These are phyloP conservation scores for Eupeodes latifasciatus DNA, from an alignment of 2,888 invertebrate genomes.

Conservation along the genomic window DNA sequence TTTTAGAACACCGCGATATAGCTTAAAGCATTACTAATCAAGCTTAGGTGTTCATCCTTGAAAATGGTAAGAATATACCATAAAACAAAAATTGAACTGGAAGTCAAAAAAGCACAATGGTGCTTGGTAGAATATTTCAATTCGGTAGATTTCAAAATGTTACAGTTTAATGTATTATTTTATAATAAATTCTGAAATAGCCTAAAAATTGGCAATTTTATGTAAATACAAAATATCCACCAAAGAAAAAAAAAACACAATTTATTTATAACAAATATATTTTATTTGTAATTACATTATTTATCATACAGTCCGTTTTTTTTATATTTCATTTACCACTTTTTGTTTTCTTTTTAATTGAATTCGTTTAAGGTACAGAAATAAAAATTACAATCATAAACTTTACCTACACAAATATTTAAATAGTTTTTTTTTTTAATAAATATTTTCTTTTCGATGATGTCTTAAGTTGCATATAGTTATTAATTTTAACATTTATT, in stretches of 20 bases:
- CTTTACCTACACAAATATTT: constrained; percentile 10
- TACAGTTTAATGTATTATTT: too few relatives aligned
- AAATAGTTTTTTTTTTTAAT: constrained; percentile 11
- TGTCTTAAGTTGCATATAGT: background rate
- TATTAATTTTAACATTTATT: background rate
- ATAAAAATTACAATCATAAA: constrained; percentile 68
- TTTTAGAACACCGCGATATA: too few relatives aligned
- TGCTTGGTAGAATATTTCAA: too few relatives aligned
- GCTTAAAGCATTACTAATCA: too few relatives aligned
- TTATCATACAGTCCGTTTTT: constrained; percentile 53
- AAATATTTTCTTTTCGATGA: constrained; percentile 12
- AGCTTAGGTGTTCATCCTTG: too few relatives aligned
- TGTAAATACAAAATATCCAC: too few relatives aligned
- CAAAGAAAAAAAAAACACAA: background rate
- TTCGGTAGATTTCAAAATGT: too few relatives aligned
- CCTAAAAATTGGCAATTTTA: too few relatives aligned
- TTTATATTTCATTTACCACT: constrained; percentile 21
- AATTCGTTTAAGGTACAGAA: constrained; percentile 63
- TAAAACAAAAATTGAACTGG: too few relatives aligned
- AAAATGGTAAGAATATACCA: too few relatives aligned
- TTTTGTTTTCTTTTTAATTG: constrained; percentile 45
- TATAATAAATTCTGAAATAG: too few relatives aligned
- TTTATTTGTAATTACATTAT: constrained; percentile 53
- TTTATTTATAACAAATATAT: constrained; percentile 72
- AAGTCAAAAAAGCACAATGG: too few relatives aligned